Base-by-base conservation (phyloP, 2,888 invertebrate species). In the Neoscelio sp. region DNA sequence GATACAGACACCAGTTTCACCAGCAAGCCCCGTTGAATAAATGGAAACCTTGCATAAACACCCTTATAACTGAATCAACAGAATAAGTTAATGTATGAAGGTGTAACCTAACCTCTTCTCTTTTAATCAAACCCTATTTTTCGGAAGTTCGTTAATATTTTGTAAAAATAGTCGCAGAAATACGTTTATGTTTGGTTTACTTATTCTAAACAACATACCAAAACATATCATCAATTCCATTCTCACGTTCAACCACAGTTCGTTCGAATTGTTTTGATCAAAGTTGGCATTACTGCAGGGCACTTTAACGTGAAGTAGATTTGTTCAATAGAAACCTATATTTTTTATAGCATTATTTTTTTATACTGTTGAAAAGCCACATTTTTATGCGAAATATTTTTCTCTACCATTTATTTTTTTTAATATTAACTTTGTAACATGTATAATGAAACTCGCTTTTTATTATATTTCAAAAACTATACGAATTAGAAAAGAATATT, bases 31-130 rank as follows among this genome's bases (percentile, higher is more conserved):
- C 67, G 44, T 67, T 54, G 13, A 52, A 67, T 33, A 52, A 52
- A 28, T 33, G 40, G 0, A 54, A 30, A 2, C 30, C 42, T 12
- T 67, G 54, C 44, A 54, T 33, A 1, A 33, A 20, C 2, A 46
- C 54, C 3, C 77, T 56, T n/a, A 75, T 75, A 12, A 65, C 64
- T 6, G 75, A 75, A 71, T 79, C 79, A 15, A 79, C 71, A 42
- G 73, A 68, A 50, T 68, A 62, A 26, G 54, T 18, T n/a, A 79
- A 12, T 30, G 65, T 48, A 8, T 73, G 64, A 20, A 56, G 15
- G 42, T 70, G 70, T 35, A 79, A 12, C 2, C 12, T 26, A 20
- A 17, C 18, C 28, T 28, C 6, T 70, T 75, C 33, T n/a, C 33
- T 30, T 7, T 50, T 46, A 17, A 79, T 70, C 70, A 79, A 12